These are phyloP conservation scores for Cotesia glomerata DNA, from an alignment of 1,140 invertebrate species.

Conservation along the genomic window DNA sequence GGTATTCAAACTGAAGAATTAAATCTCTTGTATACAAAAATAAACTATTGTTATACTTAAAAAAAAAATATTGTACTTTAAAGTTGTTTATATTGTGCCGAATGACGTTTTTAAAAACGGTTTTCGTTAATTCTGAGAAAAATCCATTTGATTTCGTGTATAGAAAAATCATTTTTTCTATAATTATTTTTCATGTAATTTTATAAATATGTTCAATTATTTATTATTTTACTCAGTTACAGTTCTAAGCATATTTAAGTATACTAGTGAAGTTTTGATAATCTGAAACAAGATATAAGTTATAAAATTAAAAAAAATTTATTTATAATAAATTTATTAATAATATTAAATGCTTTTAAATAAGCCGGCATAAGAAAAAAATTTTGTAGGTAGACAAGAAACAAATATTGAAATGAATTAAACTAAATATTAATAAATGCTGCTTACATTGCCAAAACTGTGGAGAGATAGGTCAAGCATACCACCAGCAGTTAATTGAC, in stretches of 20 bases:
- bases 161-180: too few relatives aligned
- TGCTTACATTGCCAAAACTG: constrained; percentile 22
- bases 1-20: too few relatives aligned
- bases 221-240: too few relatives aligned
- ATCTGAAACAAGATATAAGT: constrained; percentile 7
- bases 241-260: constrained; percentile 10
- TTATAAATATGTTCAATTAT: too few relatives aligned
- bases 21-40: too few relatives aligned
- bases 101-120: too few relatives aligned
- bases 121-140: too few relatives aligned
- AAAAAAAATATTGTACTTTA: too few relatives aligned
- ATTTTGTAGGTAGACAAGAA: background rate
- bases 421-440: background rate
- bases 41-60: too few relatives aligned
- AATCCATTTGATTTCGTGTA: too few relatives aligned
- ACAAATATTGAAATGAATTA: background rate
- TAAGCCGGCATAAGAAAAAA: background rate
- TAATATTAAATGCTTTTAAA: background rate
- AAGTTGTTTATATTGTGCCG: too few relatives aligned
- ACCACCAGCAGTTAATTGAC: constrained; percentile 14
- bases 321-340: background rate
- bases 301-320: background rate
- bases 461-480: constrained; percentile 14
- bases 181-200: too few relatives aligned
- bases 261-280: constrained; percentile 15